These are phyloP conservation scores for Bolinopsis microptera DNA, from an alignment of 37 sponge, comb jelly and placozoan genomes.

Conservation along the genomic window DNA sequence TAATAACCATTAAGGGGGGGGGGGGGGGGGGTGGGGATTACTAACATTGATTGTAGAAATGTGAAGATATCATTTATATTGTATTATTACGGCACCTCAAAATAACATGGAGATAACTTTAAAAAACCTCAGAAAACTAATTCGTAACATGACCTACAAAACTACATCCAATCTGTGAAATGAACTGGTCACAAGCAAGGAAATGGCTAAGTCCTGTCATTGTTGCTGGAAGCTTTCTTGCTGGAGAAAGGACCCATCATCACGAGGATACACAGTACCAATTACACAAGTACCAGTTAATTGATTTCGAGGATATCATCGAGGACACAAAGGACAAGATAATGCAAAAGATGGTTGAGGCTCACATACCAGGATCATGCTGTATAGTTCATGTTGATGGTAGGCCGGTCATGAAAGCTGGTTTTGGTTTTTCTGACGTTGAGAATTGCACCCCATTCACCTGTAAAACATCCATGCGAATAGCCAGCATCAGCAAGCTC, in stretches of 20 bases:
- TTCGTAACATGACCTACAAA: too few relatives aligned
- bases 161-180: too few relatives aligned
- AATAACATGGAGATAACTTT: too few relatives aligned
- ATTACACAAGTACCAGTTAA: too few relatives aligned
- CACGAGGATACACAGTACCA: too few relatives aligned
- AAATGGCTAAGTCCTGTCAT: neutral
- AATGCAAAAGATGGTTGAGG: slow-evolving; percentile 61
- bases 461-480: slow-evolving; percentile 77
- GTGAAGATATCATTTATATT: too few relatives aligned
- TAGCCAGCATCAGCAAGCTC: slow-evolving; percentile 91
- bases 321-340: neutral
- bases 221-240: neutral
- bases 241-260: neutral
- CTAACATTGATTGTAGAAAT: too few relatives aligned
- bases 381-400: slow-evolving; percentile 77
- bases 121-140: too few relatives aligned
- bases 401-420: slow-evolving; percentile 72
- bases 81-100: too few relatives aligned
- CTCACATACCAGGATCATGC: slow-evolving; percentile 77
- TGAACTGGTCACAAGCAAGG: neutral
- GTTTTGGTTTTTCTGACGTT: slow-evolving; percentile 78
- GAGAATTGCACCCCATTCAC: slow-evolving; percentile 78
- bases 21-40: too few relatives aligned
- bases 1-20: too few relatives aligned
- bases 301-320: neutral